Evolutionary conservation across 2,113 vertebrate species (phyloP), one percentile per base, ranked within the genome.

Genomic region (Nesogale talazaci): DNA sequence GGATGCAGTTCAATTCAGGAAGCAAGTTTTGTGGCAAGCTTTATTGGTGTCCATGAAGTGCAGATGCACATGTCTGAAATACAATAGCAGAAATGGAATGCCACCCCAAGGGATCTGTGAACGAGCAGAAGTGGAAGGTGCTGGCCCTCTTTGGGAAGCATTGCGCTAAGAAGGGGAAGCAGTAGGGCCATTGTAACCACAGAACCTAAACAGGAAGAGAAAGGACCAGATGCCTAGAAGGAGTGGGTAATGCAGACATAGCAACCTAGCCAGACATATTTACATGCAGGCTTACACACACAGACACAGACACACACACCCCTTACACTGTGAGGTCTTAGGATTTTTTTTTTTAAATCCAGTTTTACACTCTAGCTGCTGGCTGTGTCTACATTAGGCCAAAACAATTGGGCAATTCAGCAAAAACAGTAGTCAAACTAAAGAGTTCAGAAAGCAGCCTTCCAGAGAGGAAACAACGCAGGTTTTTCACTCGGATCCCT

Each of bases 31-130:
- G 27, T 2, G n/a, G 27, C 12, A 7, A 19, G 65, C 4, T 20
- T 11, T 11, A 0, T 38, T 0, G 25, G n/a, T 14, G 11, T 23
- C n/a, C 0, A 0, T 11, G 7, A 31, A 31, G 17, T n/a, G 8
- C 25, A 56, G 9, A 29, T 0, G 1, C 67, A 72, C 40, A n/a
- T 20, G 81, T 38, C 16, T n/a, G 85, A 80, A 56, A 78, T 34
- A n/a, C 9, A 40, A 61, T 34, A 61, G 20, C 38, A 69, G 75
- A 74, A 83, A 56, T 46, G 10, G 0, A 3, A 46, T 0, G 29
- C 17, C 3, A 22, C 72, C 34, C 8, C 23, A 74, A 63, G 25
- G 19, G n/a, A 34, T 63, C 34, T 20, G 38, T 67, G 12, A 42
- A 63, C 40, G 4, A 83, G 34, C 20, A 10, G 12, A 46, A 25